phyloP scores from a whole-genome alignment of 2,888 invertebrate species.

The Keiferia lycopersicella region DNA sequence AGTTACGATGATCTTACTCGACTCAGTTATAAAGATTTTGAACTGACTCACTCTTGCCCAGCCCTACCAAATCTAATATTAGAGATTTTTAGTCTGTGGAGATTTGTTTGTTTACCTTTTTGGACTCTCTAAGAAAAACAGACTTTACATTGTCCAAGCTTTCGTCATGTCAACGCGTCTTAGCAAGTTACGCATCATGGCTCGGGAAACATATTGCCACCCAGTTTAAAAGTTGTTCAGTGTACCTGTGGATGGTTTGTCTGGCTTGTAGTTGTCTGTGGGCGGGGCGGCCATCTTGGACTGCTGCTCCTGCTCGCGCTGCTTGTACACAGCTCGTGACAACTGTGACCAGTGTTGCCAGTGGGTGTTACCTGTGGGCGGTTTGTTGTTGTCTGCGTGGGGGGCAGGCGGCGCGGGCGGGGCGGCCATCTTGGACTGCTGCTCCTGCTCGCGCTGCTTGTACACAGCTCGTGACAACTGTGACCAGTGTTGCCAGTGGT shows the following conservation, averaged over 20 bases:
- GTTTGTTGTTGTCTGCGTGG: constrained; percentile 44
- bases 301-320: constrained; percentile 87
- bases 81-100: no score
- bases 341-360: constrained; percentile 66
- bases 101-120: no score
- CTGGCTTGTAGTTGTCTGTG: constrained; percentile 44
- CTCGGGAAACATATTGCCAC: no score
- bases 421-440: constrained; percentile 42
- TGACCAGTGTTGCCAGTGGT: constrained; percentile 43
- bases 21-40: no score
- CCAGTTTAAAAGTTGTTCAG: no score
- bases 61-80: no score
- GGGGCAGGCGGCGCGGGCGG: constrained; percentile 30
- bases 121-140: no score
- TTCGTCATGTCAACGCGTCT: no score
- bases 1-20: no score
- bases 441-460: constrained; percentile 89
- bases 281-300: constrained; percentile 33
- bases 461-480: constrained; percentile 99
- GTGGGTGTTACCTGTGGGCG: constrained; percentile 44
- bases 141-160: no score
- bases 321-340: constrained; percentile 97
- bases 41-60: no score
- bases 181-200: no score
- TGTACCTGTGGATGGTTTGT: constrained; percentile 51